A percentile compares a stretch with the other conserved stretches of the same genome.
Evolutionary conservation across 2,888 invertebrate genomes (phyloP).

Genomic region (Herminia tarsipennalis): DNA sequence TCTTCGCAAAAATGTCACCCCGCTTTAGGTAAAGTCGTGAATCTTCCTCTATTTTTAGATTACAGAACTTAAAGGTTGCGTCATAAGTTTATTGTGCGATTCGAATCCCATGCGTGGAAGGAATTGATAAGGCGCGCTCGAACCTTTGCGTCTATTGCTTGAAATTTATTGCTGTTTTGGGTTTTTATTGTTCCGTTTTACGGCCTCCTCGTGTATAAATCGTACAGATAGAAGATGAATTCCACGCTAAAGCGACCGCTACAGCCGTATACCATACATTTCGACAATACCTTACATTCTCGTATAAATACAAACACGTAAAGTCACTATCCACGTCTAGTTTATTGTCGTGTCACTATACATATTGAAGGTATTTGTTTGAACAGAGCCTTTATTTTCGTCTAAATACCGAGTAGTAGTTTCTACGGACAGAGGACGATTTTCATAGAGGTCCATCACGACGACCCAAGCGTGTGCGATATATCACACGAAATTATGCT

Average conservation of each 20-base stretch:
- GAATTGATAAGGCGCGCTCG: constrained; percentile 85
- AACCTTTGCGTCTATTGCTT: constrained; percentile 85
- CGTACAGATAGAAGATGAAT: constrained; percentile 84
- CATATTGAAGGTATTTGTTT: constrained; percentile 43
- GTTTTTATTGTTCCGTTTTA: constrained; percentile 87
- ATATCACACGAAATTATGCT: constrained; percentile 84
- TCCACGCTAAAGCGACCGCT: constrained; percentile 77
- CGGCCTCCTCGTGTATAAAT: constrained; percentile 84
- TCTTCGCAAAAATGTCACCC: constrained; percentile 31
- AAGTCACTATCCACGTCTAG: constrained; percentile 37
- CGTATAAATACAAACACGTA: constrained; percentile 49
- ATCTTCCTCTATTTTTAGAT: constrained; percentile 32
- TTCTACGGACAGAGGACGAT: constrained; percentile 59
- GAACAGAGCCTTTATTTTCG: constrained; percentile 49
- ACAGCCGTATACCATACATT: constrained; percentile 70
- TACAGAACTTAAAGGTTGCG: constrained; percentile 54
- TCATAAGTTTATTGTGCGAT: constrained; percentile 83
- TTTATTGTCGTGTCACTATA: constrained; percentile 37
- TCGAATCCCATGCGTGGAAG: constrained; percentile 77
- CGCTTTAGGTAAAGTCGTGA: constrained; percentile 21
- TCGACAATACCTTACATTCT: constrained; percentile 60
- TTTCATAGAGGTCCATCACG: constrained; percentile 77
- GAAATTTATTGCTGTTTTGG: constrained; percentile 87
- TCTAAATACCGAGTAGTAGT: constrained; percentile 56
- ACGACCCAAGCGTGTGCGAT: constrained; percentile 73